Evolutionary conservation across 2,113 vertebrate species (phyloP).

Genomic region (Opisthocomus hoazin): DNA sequence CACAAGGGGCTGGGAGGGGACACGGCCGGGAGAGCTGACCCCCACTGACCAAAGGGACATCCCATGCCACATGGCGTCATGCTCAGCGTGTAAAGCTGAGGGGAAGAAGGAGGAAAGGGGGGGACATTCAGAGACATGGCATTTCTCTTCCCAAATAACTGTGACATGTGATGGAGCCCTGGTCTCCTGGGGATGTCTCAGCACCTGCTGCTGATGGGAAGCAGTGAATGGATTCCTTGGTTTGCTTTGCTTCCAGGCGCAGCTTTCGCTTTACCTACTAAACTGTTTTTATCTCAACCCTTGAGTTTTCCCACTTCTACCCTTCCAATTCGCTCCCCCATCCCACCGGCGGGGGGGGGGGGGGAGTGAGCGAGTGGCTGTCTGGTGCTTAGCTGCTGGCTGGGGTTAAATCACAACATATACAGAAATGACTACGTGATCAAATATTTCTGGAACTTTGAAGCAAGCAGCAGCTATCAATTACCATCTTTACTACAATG

Average conservation of each 20-base stretch:
- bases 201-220: not conserved
- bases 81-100: not conserved
- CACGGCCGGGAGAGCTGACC: not conserved
- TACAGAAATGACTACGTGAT: not conserved
- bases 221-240: not conserved
- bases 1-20: not conserved
- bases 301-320: no score
- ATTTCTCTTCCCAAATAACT: not conserved
- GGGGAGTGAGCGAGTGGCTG: not conserved
- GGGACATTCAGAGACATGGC: accelerated
- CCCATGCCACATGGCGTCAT: accelerated
- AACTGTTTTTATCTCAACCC: not conserved
- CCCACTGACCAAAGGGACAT: not conserved
- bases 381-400: accelerated
- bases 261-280: not conserved
- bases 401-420: not conserved
- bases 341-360: no score
- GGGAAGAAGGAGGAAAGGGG: not conserved
- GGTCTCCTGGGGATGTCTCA: not conserved
- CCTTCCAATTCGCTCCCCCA: not conserved
- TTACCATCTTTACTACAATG: not conserved
- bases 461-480: not conserved
- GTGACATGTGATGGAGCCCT: accelerated
- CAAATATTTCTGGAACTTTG: not conserved
- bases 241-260: accelerated